phyloP scores from a whole-genome alignment of 2,113 vertebrate species.

The Emydocephalus ijimae region DNA sequence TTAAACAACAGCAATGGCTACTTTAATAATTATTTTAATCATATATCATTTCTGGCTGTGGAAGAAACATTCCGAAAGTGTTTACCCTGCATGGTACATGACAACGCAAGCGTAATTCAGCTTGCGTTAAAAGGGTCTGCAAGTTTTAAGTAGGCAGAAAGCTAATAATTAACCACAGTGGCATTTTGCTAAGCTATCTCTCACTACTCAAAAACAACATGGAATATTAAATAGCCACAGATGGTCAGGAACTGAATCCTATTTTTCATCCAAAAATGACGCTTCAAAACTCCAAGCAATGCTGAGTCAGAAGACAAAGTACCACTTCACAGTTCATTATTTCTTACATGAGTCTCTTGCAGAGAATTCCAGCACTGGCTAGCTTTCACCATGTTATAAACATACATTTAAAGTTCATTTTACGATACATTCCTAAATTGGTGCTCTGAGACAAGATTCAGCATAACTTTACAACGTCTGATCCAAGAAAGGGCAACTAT shows the following conservation, averaged over 20 bases:
- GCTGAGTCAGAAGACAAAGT: slow-evolving; percentile 33
- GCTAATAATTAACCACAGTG: slow-evolving; percentile 6
- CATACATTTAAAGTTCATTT: neutral
- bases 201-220: slow-evolving; percentile 19
- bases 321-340: slow-evolving; percentile 11
- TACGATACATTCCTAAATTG: neutral
- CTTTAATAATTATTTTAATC: neutral
- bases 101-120: neutral
- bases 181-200: slow-evolving; percentile 18
- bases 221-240: slow-evolving; percentile 27
- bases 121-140: neutral
- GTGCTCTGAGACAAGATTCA: neutral
- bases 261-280: slow-evolving; percentile 26
- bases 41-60: neutral
- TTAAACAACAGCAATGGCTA: neutral
- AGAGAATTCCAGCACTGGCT: neutral
- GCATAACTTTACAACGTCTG: neutral
- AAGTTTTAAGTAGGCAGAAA: slow-evolving; percentile 11
- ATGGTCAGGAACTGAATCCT: slow-evolving; percentile 27
- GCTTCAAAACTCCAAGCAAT: slow-evolving; percentile 14
- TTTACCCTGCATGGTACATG: neutral
- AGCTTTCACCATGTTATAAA: neutral
- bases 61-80: neutral
- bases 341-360: neutral
- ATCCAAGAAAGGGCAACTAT: neutral